phyloP scores from a whole-genome alignment of 2,113 vertebrate genomes.

The Sterrhoptilus dennistouni region DNA sequence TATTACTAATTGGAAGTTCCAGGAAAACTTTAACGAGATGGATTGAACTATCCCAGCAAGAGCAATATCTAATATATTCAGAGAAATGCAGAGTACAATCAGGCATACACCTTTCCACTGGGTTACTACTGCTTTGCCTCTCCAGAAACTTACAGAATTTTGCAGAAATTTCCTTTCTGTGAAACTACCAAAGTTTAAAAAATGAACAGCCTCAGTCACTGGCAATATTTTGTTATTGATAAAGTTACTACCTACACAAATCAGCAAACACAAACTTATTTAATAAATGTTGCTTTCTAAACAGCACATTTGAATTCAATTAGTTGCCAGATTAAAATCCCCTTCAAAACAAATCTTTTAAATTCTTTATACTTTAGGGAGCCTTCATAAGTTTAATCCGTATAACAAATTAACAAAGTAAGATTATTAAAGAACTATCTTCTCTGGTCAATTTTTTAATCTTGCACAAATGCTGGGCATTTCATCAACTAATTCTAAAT shows the following conservation, averaged over 20 bases:
- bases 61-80: background rate
- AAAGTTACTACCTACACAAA: background rate
- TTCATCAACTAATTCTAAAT: background rate
- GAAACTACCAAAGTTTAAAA: background rate
- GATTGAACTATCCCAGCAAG: background rate
- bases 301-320: background rate
- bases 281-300: background rate
- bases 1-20: background rate
- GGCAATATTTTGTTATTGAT: background rate
- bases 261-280: background rate
- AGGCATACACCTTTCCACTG: background rate
- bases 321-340: background rate
- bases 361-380: background rate
- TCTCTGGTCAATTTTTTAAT: background rate
- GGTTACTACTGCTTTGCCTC: background rate
- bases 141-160: background rate
- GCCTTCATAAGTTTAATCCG: background rate
- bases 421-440: background rate
- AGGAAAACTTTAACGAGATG: background rate
- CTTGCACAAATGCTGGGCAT: background rate
- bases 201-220: background rate
- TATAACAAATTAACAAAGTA: background rate
- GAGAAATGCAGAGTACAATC: background rate
- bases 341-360: background rate
- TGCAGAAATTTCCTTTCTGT: background rate